Conservation (phyloP, 2,797 vertebrate genomes). For the Sitta carolinensis region DNA sequence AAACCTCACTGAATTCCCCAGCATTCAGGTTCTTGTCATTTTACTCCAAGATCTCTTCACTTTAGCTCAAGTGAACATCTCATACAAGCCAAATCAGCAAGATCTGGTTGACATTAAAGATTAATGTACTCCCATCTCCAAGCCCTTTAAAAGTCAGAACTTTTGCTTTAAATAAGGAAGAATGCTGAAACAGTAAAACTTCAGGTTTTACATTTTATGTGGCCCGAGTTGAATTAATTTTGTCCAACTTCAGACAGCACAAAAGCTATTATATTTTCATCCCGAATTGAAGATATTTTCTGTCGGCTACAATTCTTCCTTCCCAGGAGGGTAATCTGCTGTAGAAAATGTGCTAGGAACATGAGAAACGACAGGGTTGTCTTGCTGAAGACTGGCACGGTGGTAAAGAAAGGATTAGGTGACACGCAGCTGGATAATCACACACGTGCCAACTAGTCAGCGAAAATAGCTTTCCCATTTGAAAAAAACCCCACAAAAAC, state of each 20-base stretch:
- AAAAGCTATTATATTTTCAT: not conserved
- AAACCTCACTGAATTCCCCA: not conserved
- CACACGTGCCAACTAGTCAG: not conserved
- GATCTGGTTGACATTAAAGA: not conserved
- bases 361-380: accelerated
- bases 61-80: not conserved
- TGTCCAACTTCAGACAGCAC: not conserved
- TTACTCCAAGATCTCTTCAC: not conserved
- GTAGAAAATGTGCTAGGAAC: not conserved
- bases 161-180: not conserved
- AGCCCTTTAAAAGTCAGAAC: not conserved
- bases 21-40: not conserved
- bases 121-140: not conserved
- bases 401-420: not conserved
- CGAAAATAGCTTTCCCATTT: not conserved
- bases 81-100: not conserved
- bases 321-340: not conserved
- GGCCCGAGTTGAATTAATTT: not conserved
- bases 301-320: not conserved
- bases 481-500: not conserved
- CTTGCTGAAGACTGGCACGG: not conserved
- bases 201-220: not conserved
- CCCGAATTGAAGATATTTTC: not conserved
- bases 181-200: not conserved
- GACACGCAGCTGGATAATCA: not conserved